Base-by-base conservation (phyloP, 2,888 invertebrate genomes). In the Brachypterus glaber region DNA sequence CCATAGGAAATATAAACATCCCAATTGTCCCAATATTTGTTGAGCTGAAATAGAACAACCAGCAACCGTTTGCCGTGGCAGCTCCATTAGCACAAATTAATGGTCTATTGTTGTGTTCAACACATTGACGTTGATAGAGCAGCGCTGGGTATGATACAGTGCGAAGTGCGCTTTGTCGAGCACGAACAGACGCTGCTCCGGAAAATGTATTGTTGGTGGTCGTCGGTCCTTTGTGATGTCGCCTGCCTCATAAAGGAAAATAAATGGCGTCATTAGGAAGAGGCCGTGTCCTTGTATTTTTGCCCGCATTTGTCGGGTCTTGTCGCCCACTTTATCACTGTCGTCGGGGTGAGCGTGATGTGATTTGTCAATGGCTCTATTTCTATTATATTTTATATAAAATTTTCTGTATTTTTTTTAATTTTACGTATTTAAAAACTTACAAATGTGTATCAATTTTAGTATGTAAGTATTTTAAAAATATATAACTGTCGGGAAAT, bases 221-320 rank as follows among this genome's bases (percentile, higher is more conserved):
- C 55, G 55, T 44, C 58, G 59, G 55, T 54, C 57, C 58, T 62
- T 62, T 61, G 59, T 60, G 60, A 58, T 59, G 60, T 60, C 58
- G 58, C 52, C 55, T 55, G 59, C 56, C 60, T 58, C 61, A 60
- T 63, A 64, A 64, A 64, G 61, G 60, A 53, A 59, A 64, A 67
- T 64, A 58, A 61, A 67, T 62, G 58, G 60, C 55, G 57, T 65
- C 64, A 64, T 67, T 67, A 67, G 62, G 56, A 56, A 50, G 57
- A 55, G 61, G 59, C 58, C 62, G 57, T 59, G 60, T 62, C 59
- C 59, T 60, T 60, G 58, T 62, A 63, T 62, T 61, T 63, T 61
- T 58, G 57, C 60, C 55, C 59, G 57, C 62, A 62, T 66, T 66
- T 65, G 65, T 66, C 63, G 61, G 55, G 53, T 53, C 58, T 58